These are phyloP conservation scores for Coptotermes formosanus DNA, from an alignment of 1,140 invertebrate species.

Conservation along the genomic window DNA sequence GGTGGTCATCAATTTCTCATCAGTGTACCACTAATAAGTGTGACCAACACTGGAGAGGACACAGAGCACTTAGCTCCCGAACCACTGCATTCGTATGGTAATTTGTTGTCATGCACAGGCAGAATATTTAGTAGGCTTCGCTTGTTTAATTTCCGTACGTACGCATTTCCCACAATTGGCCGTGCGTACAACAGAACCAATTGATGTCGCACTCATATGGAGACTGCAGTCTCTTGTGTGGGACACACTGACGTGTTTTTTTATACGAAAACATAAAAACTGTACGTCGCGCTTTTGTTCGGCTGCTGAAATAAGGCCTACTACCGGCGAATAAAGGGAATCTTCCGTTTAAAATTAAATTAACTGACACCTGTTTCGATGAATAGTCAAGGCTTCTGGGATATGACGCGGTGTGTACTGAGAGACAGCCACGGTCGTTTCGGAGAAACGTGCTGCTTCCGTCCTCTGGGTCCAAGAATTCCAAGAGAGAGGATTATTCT, in stretches of 20 bases:
- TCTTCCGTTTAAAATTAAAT: no score
- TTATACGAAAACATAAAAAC: no score
- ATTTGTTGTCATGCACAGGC: not conserved
- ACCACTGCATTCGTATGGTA: not conserved
- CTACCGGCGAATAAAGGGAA: no score
- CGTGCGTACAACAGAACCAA: not conserved
- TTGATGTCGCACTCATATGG: not conserved
- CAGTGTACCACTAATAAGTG: constrained; percentile 3
- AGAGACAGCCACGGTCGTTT: no score
- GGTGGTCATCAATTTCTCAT: not conserved
- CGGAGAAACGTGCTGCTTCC: no score
- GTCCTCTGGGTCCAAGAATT: no score
- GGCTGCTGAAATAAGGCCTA: no score
- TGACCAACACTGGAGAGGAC: not conserved
- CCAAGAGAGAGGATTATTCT: no score
- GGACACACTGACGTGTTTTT: not conserved
- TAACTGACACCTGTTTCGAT: no score
- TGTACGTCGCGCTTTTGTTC: no score
- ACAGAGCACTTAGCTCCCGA: not conserved
- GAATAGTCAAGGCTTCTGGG: no score
- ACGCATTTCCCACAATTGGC: not conserved
- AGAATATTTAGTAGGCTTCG: not conserved
- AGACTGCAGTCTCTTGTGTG: not conserved
- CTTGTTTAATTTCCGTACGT: not conserved
- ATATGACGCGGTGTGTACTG: no score